Evolutionary conservation across 2,797 vertebrate genomes (phyloP), one percentile per base, ranked within the genome.

Genomic region (Todus mexicanus): DNA sequence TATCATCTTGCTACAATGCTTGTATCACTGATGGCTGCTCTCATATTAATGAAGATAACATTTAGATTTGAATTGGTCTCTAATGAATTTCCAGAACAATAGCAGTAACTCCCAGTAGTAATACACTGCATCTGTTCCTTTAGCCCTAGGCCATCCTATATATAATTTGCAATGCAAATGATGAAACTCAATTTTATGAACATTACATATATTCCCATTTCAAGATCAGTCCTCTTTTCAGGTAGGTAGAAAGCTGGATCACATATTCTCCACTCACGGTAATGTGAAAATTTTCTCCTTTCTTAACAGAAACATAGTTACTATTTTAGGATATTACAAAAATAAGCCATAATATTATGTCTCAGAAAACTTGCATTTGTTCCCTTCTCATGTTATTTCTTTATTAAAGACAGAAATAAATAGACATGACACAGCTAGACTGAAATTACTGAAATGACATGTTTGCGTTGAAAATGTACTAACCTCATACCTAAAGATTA

Each of bases 41-140:
- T 81, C 84, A 89, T 86, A 94, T 94, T 93, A 92, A 94, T 88
- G 92, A 94, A 92, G 91, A 91, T 91, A 92, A 92, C 93, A 90
- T 93, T 96, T 92, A 60, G 71, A 93, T 93, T 57, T 76, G 71
- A 93, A 93, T 91, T 91, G 93, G 68, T 64, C 60, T 90, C 60
- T 91, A 95, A 95, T 90, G 91, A 95, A 88, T 82, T 95, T 93
- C 82, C 77, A 91, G 76, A 92, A 93, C 82, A 94, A 88, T 45
- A 91, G 87, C 91, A 96, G 85, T 74, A 75, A 82, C 33, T 80
- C 76, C 89, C 50, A 29, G 11, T 91, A 83, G 70, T 78, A 88
- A 90, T 88, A 91, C 31, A 86, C 63, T 43, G 25, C 80, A 79
- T 87, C 94, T 95, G 93, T 56, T 96, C 76, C 66, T 90, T 84